Evolutionary conservation across 2,113 vertebrate genomes (phyloP).

Genomic region (Scalopus aquaticus): DNA sequence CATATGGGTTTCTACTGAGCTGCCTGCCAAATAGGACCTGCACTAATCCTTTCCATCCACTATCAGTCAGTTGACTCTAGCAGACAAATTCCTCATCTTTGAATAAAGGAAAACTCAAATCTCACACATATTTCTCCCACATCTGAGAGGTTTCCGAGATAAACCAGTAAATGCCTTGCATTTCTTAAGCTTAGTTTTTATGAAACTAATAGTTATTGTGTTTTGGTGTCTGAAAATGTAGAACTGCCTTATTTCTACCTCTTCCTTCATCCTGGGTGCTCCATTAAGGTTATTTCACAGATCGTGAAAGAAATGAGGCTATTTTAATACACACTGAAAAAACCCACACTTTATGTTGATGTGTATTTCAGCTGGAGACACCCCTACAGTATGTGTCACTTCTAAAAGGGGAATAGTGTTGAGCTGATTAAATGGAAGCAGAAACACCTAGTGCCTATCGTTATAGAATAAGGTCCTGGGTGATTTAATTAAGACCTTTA

Average conservation of each 20-base stretch:
- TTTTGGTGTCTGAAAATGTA: constrained; percentile 2
- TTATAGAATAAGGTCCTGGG: constrained; percentile 1
- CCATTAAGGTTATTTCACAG: background rate
- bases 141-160: constrained; percentile 2
- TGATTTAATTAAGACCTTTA: constrained; percentile 65
- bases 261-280: background rate
- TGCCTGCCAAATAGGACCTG: constrained; percentile 33
- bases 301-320: background rate
- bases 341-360: background rate
- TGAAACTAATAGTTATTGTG: background rate
- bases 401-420: constrained; percentile 8
- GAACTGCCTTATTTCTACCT: background rate
- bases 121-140: constrained; percentile 46
- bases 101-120: constrained; percentile 25
- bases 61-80: background rate
- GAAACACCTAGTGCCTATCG: constrained; percentile 38
- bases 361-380: background rate
- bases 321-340: constrained; percentile 14
- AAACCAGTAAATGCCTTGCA: constrained; percentile 33
- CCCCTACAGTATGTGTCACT: background rate
- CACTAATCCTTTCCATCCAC: constrained; percentile 44
- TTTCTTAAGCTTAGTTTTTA: constrained; percentile 48
- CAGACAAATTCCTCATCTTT: constrained; percentile 26
- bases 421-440: constrained; percentile 50
- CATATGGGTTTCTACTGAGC: constrained; percentile 47